phyloP scores from a whole-genome alignment of 1,140 invertebrate genomes.

The Frieseomelitta varia region DNA sequence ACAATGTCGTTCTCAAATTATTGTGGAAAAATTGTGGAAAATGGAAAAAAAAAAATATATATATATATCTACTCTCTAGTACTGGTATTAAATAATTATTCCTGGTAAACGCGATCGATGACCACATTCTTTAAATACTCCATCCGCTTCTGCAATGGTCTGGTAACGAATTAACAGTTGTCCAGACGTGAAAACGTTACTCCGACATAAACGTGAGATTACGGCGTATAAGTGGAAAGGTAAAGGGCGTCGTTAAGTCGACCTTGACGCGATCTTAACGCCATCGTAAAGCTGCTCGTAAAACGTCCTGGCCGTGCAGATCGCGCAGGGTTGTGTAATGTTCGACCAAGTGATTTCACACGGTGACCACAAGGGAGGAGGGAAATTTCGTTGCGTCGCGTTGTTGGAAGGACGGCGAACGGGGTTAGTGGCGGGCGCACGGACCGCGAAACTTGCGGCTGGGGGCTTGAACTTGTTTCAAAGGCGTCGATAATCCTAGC shows the following conservation, averaged over 20 bases:
- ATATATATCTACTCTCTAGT: no score
- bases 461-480: constrained; percentile 14
- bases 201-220: neutral
- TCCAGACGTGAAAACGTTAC: neutral
- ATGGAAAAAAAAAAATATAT: no score
- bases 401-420: neutral
- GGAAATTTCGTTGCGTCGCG: neutral
- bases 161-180: neutral
- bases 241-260: neutral
- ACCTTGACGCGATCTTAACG: constrained; percentile 17
- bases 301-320: neutral
- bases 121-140: neutral
- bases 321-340: constrained; percentile 2
- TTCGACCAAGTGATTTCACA: constrained; percentile 21
- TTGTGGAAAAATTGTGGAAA: no score
- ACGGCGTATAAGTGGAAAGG: neutral
- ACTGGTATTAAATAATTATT: no score
- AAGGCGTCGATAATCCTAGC: constrained; percentile 58
- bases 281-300: neutral
- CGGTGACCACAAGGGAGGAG: neutral
- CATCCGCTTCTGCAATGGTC: neutral
- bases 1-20: no score
- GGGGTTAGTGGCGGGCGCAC: neutral
- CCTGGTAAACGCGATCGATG: neutral
- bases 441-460: constrained; percentile 19